These are phyloP conservation scores for Agrenia bidenticulata DNA, from an alignment of 2,888 invertebrate species.

Conservation along the genomic window DNA sequence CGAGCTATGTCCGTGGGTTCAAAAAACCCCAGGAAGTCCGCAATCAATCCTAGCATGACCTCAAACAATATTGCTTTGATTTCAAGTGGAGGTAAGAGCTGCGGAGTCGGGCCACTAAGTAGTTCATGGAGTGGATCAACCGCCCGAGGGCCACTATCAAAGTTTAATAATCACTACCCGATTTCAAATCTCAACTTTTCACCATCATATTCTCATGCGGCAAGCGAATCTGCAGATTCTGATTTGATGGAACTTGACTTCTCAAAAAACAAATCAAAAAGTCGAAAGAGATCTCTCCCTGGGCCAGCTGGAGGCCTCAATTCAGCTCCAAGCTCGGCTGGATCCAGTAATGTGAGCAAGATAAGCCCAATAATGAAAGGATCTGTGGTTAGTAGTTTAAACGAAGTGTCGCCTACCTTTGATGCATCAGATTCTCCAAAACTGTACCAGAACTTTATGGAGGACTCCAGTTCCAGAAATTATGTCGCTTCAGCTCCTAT, in stretches of 20 bases:
- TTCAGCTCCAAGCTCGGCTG: constrained; percentile 38
- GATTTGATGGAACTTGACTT: constrained; percentile 52
- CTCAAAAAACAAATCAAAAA: constrained; percentile 49
- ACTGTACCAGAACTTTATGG: constrained; percentile 17
- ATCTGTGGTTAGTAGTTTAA: constrained; percentile 18
- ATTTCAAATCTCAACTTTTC: constrained; percentile 19
- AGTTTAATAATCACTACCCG: constrained; percentile 23
- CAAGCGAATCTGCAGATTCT: constrained; percentile 46
- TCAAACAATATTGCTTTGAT: constrained; percentile 31
- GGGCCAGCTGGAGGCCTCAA: constrained; percentile 39
- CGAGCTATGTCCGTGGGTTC: constrained; percentile 75
- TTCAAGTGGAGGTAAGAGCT: constrained; percentile 54
- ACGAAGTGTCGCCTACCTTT: constrained; percentile 23
- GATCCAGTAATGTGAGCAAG: constrained; percentile 34
- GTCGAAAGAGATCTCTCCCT: constrained; percentile 49
- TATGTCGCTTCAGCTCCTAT: constrained; percentile 50
- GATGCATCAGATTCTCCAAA: constrained; percentile 29
- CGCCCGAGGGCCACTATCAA: constrained; percentile 58
- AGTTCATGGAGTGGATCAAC: constrained; percentile 58
- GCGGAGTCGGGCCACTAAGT: constrained; percentile 70
- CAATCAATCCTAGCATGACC: constrained; percentile 38
- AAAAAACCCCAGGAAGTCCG: constrained; percentile 40
- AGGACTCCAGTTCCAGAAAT: constrained; percentile 16
- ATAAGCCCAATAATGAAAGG: constrained; percentile 46
- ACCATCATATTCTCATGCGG: constrained; percentile 27